Conservation (phyloP, 2,797 vertebrate genomes). For the Thripadectes ignobilis region DNA sequence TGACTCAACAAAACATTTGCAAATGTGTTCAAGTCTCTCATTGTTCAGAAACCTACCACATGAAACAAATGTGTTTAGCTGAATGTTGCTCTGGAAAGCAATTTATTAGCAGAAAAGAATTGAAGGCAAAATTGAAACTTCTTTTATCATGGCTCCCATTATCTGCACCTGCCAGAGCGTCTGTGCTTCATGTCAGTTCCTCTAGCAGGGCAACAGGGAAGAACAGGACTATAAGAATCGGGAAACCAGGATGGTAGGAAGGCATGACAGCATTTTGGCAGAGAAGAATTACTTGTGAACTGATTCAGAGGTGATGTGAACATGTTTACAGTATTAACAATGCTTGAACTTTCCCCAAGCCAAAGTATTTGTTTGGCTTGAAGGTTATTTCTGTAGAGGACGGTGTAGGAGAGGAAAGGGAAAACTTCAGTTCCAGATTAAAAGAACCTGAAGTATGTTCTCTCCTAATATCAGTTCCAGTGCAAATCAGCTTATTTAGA, state of each 20-base stretch:
- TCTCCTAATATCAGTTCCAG: background rate
- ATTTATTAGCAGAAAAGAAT: background rate
- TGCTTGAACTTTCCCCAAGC: background rate
- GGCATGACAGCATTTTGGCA: background rate
- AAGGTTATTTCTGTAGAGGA: background rate
- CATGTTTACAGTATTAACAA: background rate
- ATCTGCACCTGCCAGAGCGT: background rate
- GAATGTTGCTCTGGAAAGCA: background rate
- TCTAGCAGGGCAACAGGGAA: background rate
- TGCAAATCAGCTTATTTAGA: background rate
- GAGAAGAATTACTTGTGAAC: background rate
- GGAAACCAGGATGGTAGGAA: background rate
- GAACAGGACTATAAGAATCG: background rate
- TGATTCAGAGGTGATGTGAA: rapidly evolving
- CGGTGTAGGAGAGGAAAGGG: background rate
- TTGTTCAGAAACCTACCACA: background rate
- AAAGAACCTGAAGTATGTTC: background rate
- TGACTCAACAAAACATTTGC: background rate
- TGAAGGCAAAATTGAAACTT: background rate
- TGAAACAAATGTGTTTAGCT: background rate
- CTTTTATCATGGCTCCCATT: background rate
- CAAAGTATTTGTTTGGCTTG: background rate
- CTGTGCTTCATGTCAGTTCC: background rate
- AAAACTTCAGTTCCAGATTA: background rate
- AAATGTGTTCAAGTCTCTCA: background rate